phyloP scores from a whole-genome alignment of 2,888 invertebrate genomes.

The Mythimna ferrago region DNA sequence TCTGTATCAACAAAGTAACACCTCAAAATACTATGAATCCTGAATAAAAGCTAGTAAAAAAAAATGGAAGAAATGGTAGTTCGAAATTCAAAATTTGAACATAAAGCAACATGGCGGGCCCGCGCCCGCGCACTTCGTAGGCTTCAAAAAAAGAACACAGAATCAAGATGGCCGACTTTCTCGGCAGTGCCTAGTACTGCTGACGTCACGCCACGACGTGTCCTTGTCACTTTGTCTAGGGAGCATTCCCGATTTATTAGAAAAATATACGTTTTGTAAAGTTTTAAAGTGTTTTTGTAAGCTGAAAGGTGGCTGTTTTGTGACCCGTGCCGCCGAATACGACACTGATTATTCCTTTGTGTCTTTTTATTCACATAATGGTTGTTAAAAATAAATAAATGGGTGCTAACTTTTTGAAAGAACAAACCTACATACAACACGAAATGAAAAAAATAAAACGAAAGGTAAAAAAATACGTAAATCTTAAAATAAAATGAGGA shows the following conservation, averaged over 20 bases:
- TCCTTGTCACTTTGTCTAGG: slow-evolving; percentile 84
- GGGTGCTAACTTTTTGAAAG: background rate
- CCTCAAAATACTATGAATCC: background rate
- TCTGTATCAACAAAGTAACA: background rate
- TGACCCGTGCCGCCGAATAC: slow-evolving; percentile 32
- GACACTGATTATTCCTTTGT: slow-evolving; percentile 55
- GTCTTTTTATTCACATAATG: slow-evolving; percentile 39
- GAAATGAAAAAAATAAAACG: slow-evolving; percentile 35
- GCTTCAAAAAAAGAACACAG: slow-evolving; percentile 88
- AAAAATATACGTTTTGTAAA: slow-evolving; percentile 66
- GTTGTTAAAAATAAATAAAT: slow-evolving; percentile 25
- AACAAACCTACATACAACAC: background rate
- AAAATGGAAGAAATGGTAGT: slow-evolving; percentile 3
- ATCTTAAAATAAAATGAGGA: slow-evolving; percentile 54
- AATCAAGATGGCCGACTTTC: slow-evolving; percentile 89
- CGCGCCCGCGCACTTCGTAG: slow-evolving; percentile 86
- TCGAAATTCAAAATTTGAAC: slow-evolving; percentile 70
- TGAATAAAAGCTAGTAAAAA: background rate
- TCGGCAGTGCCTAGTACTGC: slow-evolving; percentile 87
- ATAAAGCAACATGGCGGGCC: slow-evolving; percentile 77
- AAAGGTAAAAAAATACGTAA: slow-evolving; percentile 35
- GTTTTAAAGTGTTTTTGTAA: slow-evolving; percentile 60
- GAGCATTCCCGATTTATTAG: slow-evolving; percentile 69
- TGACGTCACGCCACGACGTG: slow-evolving; percentile 90
- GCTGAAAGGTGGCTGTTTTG: slow-evolving; percentile 17